Conservation (phyloP, 2,797 vertebrate species). For the Ambastaia sidthimunki region DNA sequence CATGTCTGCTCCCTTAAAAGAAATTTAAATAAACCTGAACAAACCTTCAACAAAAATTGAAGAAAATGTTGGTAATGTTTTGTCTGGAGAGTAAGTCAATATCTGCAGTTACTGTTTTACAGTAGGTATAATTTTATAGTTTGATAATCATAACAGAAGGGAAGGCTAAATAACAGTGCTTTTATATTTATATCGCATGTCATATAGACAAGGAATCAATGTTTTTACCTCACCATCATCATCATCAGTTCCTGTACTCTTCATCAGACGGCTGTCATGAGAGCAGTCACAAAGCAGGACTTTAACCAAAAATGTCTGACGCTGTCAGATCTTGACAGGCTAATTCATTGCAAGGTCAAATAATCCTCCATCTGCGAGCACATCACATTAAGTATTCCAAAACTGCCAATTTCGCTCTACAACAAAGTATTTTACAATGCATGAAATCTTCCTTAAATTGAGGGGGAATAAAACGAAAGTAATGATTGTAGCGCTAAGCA, state of each 20-base stretch:
- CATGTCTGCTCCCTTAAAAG: no score
- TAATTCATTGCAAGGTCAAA: not conserved
- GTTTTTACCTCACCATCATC: not conserved
- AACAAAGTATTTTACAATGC: not conserved
- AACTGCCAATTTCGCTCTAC: not conserved
- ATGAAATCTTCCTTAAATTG: not conserved
- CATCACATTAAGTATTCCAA: not conserved
- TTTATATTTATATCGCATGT: no score
- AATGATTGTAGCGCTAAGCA: not conserved
- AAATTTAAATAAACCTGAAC: no score
- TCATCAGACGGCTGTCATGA: not conserved
- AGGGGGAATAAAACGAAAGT: not conserved
- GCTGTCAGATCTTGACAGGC: not conserved
- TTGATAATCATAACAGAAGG: no score
- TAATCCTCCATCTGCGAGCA: not conserved
- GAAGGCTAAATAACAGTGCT: no score
- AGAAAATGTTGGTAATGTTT: no score
- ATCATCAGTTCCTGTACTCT: not conserved
- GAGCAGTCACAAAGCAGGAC: not conserved
- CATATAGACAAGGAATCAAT: no score
- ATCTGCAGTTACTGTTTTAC: no score
- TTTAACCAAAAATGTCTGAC: not conserved
- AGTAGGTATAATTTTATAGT: no score
- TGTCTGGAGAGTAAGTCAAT: no score
- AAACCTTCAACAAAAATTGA: no score